phyloP scores from a whole-genome alignment of 2,888 invertebrate genomes.

The Dynastes grantii region DNA sequence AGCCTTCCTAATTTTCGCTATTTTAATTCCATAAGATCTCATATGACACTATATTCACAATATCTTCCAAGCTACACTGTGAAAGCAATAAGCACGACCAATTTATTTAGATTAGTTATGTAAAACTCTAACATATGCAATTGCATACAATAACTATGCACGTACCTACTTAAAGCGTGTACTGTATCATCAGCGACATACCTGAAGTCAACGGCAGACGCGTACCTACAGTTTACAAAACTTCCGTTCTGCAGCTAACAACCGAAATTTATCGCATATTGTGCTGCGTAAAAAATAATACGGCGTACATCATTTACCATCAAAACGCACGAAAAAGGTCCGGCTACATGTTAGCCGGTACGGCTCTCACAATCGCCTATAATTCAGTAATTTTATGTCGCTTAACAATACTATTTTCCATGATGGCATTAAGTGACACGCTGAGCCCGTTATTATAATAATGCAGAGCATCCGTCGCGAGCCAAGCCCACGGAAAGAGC shows the following conservation, averaged over 20 bases:
- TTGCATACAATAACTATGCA: too few relatives aligned
- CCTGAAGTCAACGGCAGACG: neutral
- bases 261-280: conserved; percentile 45
- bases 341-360: conserved; percentile 27
- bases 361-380: conserved; percentile 53
- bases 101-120: too few relatives aligned
- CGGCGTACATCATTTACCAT: conserved; percentile 37
- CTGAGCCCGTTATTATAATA: conserved; percentile 61
- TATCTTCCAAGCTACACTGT: too few relatives aligned
- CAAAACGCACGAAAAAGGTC: conserved; percentile 39
- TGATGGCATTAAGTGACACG: conserved; percentile 58
- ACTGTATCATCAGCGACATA: neutral
- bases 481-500: conserved; percentile 61
- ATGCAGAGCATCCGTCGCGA: conserved; percentile 62
- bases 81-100: too few relatives aligned
- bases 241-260: conserved; percentile 48
- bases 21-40: too few relatives aligned
- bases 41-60: too few relatives aligned
- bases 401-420: conserved; percentile 59
- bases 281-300: conserved; percentile 26
- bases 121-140: too few relatives aligned
- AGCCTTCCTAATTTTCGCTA: too few relatives aligned
- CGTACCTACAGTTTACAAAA: conserved; percentile 12
- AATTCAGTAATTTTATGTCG: conserved; percentile 59
- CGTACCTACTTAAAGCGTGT: too few relatives aligned